Conservation (phyloP, 30 jellyfish, hydroid and myxozoan species). For the Rhopilema esculentum region DNA sequence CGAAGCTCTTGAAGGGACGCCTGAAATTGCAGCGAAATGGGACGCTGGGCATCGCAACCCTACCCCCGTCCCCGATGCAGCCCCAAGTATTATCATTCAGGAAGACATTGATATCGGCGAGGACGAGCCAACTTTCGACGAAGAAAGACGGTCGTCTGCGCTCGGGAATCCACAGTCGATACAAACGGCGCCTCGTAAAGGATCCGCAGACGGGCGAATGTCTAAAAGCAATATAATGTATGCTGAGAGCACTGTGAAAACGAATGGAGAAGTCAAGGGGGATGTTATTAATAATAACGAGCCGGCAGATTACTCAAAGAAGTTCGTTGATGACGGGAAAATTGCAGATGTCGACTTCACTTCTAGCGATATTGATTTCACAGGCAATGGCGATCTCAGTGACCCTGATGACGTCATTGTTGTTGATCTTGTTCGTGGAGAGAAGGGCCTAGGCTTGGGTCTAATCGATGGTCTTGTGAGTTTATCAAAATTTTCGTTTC, state of each 20-base stretch:
- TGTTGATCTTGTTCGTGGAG: slow-evolving; percentile 83
- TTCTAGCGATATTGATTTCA: slow-evolving; percentile 25
- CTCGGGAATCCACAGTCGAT: slow-evolving; percentile 45
- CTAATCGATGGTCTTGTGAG: slow-evolving; percentile 97
- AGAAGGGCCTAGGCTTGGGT: slow-evolving; percentile 94
- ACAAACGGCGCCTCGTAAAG: slow-evolving; percentile 30
- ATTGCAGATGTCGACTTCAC: slow-evolving; percentile 13
- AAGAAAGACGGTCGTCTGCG: neutral
- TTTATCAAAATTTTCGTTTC: neutral
- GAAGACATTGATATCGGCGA: slow-evolving; percentile 1
- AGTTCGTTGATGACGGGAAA: neutral
- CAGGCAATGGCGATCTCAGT: neutral
- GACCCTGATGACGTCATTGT: slow-evolving; percentile 71
- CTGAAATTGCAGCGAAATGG: neutral
- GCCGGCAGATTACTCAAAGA: neutral
- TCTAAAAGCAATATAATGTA: slow-evolving; percentile 9
- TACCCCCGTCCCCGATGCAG: slow-evolving; percentile 14
- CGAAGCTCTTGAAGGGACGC: neutral
- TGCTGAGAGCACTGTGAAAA: slow-evolving; percentile 43
- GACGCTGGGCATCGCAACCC: slow-evolving; percentile 27
- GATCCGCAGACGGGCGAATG: neutral
- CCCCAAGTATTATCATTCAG: neutral
- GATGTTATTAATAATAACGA: neutral
- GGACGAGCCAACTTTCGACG: neutral
- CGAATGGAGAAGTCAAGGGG: neutral